These are phyloP conservation scores for Drosophila malerkotliana DNA, from an alignment of 1,140 invertebrate species.

Conservation along the genomic window DNA sequence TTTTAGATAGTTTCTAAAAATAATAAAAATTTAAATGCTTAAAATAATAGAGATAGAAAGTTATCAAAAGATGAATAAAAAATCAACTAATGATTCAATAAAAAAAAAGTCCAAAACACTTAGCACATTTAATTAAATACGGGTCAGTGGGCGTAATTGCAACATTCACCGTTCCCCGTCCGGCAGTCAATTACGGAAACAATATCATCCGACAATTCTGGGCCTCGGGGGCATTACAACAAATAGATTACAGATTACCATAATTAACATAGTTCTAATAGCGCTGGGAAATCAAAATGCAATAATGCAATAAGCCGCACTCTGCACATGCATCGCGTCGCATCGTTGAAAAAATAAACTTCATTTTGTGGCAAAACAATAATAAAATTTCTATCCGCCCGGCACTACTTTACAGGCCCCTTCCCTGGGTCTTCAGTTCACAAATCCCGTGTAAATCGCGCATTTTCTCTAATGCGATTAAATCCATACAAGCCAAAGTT, in stretches of 20 bases:
- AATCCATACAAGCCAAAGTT: slow-evolving; percentile 4
- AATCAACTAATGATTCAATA: background rate
- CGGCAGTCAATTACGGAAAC: slow-evolving; percentile 31
- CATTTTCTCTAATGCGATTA: slow-evolving; percentile 56
- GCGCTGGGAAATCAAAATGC: slow-evolving; percentile 29
- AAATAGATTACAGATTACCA: slow-evolving; percentile 49
- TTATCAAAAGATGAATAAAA: background rate
- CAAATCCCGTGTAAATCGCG: slow-evolving; percentile 49
- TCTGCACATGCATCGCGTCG: slow-evolving; percentile 2
- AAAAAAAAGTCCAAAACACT: slow-evolving; percentile 3
- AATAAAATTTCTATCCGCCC: slow-evolving; percentile 9
- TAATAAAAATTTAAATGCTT: background rate
- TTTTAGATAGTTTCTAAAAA: background rate
- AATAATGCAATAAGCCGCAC: slow-evolving; percentile 20
- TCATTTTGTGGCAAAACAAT: slow-evolving; percentile 30
- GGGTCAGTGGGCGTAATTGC: slow-evolving; percentile 10
- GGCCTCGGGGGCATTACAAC: slow-evolving; percentile 19
- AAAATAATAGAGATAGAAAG: background rate
- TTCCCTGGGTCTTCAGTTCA: slow-evolving; percentile 5
- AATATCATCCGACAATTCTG: slow-evolving; percentile 30
- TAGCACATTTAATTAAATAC: slow-evolving; percentile 28
- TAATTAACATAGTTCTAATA: slow-evolving; percentile 70
- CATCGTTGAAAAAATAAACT: slow-evolving; percentile 9
- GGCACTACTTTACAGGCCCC: slow-evolving; percentile 3
- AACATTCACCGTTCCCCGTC: slow-evolving; percentile 4